phyloP scores from a whole-genome alignment of 2,888 invertebrate species.

The Drosophila buzzatii region DNA sequence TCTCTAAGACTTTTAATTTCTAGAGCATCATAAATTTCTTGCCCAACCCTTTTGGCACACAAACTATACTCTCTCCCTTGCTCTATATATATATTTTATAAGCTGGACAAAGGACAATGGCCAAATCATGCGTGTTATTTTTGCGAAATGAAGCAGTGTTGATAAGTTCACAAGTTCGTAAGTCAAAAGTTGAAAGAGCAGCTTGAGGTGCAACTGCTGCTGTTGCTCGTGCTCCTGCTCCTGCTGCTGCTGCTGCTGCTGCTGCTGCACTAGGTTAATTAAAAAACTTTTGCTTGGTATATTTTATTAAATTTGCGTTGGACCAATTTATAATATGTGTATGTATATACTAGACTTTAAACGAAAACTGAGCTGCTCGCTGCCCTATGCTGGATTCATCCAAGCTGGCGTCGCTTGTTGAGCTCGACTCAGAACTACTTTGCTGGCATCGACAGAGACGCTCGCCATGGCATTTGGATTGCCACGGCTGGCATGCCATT shows the following conservation, averaged over 20 bases:
- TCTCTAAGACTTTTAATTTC: conserved; percentile 3
- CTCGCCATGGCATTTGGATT: neutral
- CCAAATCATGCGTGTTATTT: conserved; percentile 64
- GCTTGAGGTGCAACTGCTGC: conserved; percentile 33
- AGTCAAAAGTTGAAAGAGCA: conserved; percentile 7
- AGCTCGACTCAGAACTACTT: conserved; percentile 18
- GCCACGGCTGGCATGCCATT: conserved; percentile 55
- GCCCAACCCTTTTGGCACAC: neutral
- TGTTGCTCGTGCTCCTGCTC: conserved; percentile 3
- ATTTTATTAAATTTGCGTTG: conserved; percentile 48
- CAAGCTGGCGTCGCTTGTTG: conserved; percentile 38
- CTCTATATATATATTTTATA: neutral
- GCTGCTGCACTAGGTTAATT: conserved; percentile 63
- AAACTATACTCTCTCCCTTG: neutral
- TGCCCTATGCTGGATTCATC: conserved; percentile 13
- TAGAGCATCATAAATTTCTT: conserved; percentile 18
- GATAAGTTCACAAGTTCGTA: conserved; percentile 33
- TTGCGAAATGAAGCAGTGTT: conserved; percentile 35
- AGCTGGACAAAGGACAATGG: conserved; percentile 44
- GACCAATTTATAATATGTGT: conserved; percentile 34
- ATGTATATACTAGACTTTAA: neutral
- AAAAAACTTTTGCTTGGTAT: conserved; percentile 67
- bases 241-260: neutral
- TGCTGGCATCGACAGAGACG: neutral
- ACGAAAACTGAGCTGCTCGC: conserved; percentile 13